A percentile compares a stretch with the other conserved stretches of the same genome.
Conservation (phyloP, 2,888 invertebrate species). For the Polyploca ridens region DNA sequence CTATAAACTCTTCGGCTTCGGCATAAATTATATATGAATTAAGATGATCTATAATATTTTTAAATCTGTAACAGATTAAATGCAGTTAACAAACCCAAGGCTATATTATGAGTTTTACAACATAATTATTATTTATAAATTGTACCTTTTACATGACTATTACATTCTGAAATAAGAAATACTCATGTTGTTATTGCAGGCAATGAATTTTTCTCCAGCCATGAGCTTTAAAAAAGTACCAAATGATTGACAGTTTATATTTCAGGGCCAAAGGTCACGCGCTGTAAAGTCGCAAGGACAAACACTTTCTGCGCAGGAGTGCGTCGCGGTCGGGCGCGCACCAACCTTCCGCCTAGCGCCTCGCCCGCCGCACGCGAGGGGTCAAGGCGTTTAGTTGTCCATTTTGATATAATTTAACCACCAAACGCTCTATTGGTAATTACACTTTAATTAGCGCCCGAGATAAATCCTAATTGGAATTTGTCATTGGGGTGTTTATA, state of each 20-base stretch:
- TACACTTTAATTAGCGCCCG: slow-evolving; percentile 20
- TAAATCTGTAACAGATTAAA: no score
- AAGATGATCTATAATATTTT: no score
- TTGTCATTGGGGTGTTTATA: not conserved
- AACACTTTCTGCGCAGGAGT: slow-evolving; percentile 80
- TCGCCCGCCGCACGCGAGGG: slow-evolving; percentile 50
- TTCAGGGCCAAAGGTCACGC: slow-evolving; percentile 67
- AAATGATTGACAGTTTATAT: slow-evolving; percentile 20
- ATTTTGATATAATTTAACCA: slow-evolving; percentile 54
- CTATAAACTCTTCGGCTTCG: no score
- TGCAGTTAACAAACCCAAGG: no score
- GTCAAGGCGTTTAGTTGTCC: slow-evolving; percentile 62
- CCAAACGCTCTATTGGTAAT: slow-evolving; percentile 37
- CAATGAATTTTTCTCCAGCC: not conserved
- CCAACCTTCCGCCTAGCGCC: slow-evolving; percentile 75
- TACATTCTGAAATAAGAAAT: no score
- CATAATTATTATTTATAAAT: no score
- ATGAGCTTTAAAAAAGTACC: not conserved
- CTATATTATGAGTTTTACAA: no score
- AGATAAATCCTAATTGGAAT: not conserved
- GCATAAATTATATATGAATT: no score
- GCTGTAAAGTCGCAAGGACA: slow-evolving; percentile 72
- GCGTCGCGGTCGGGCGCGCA: slow-evolving; percentile 67
- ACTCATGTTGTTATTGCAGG: no score
- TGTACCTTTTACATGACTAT: no score